Percentiles rank a stretch among this genome's conserved stretches.
These are phyloP conservation scores for Atherinomorus stipes DNA, from an alignment of 2,113 vertebrate species.

Conservation along the genomic window DNA sequence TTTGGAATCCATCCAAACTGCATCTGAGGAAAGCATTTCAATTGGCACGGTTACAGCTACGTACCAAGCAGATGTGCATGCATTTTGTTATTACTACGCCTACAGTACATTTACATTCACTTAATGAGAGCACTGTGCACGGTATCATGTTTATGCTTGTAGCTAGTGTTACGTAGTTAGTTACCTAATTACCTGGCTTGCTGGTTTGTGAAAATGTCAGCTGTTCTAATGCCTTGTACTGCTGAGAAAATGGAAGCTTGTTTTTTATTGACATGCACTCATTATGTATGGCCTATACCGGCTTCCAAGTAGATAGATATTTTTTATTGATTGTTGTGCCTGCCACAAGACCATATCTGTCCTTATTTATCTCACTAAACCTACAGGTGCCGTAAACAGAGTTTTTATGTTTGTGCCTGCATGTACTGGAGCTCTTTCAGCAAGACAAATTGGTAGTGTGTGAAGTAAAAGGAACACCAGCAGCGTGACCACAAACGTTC, in stretches of 20 bases:
- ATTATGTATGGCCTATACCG: slow-evolving; percentile 38
- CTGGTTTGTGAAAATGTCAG: slow-evolving; percentile 79
- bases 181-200: slow-evolving; percentile 78
- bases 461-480: slow-evolving; percentile 16
- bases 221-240: slow-evolving; percentile 57
- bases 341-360: slow-evolving; percentile 18
- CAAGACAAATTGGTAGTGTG: slow-evolving; percentile 51
- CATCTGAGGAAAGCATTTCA: slow-evolving; percentile 46
- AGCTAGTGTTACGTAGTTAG: slow-evolving; percentile 69
- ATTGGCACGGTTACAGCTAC: slow-evolving; percentile 25
- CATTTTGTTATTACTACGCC: slow-evolving; percentile 46
- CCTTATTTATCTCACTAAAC: slow-evolving; percentile 53
- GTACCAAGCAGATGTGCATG: slow-evolving; percentile 66
- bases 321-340: slow-evolving; percentile 44
- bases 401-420: slow-evolving; percentile 15
- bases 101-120: slow-evolving; percentile 70
- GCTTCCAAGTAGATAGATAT: slow-evolving; percentile 12
- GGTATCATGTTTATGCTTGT: slow-evolving; percentile 68
- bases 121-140: slow-evolving; percentile 69
- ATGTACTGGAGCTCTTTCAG: slow-evolving; percentile 8
- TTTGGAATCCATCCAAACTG: slow-evolving; percentile 37
- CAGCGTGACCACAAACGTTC: slow-evolving; percentile 5
- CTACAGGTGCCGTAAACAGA: slow-evolving; percentile 31
- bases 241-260: slow-evolving; percentile 44
- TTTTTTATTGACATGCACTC: slow-evolving; percentile 25